Conservation (phyloP, 2,888 invertebrate genomes). For the Lasioglossum leucozonium region DNA sequence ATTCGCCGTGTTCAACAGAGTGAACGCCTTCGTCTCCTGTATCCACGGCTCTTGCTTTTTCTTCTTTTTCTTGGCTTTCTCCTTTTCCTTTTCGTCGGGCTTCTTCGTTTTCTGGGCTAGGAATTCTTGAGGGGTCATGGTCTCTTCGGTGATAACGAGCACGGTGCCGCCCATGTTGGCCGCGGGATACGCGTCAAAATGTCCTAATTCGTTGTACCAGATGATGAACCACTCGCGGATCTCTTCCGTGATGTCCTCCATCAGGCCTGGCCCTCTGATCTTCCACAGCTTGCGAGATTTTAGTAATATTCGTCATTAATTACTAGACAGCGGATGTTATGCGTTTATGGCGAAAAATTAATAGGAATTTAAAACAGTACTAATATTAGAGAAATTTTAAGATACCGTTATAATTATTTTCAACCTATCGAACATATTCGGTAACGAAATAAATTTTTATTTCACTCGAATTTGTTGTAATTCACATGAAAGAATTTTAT, state of each 20-base stretch:
- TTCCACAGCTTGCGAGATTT: slow-evolving; percentile 65
- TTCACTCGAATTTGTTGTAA: no score
- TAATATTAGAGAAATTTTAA: no score
- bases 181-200: slow-evolving; percentile 91
- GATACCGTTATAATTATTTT: no score
- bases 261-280: slow-evolving; percentile 85
- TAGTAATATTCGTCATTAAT: neutral
- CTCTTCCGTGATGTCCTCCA: slow-evolving; percentile 91
- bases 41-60: slow-evolving; percentile 60
- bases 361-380: no score
- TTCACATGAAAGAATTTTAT: no score
- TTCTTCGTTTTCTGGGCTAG: slow-evolving; percentile 82
- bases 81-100: slow-evolving; percentile 61
- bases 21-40: slow-evolving; percentile 75
- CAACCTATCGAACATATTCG: no score
- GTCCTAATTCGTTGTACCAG: slow-evolving; percentile 87
- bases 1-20: slow-evolving; percentile 64
- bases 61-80: slow-evolving; percentile 37
- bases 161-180: slow-evolving; percentile 90
- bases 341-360: no score
- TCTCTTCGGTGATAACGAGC: slow-evolving; percentile 87
- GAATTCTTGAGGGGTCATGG: slow-evolving; percentile 87
- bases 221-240: slow-evolving; percentile 90
- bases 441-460: no score
- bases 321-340: no score